Base-by-base conservation (phyloP, 1,140 invertebrate species). In the Parasteatoda tepidariorum region DNA sequence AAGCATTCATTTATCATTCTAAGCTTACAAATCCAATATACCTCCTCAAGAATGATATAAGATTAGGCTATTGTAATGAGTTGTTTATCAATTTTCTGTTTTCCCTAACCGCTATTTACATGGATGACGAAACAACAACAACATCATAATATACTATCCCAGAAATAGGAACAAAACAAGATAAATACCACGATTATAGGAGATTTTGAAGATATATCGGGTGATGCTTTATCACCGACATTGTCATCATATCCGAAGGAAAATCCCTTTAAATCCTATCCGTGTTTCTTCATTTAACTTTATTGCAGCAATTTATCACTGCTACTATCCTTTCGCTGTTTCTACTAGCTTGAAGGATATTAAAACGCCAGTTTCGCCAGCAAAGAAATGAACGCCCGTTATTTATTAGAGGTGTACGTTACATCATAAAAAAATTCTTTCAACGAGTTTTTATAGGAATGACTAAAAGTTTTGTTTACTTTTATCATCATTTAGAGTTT, bases 281-380 rank as follows among this genome's bases (percentile, higher is more conserved):
- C 67, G 67, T 82, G 78, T 82, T 82, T 82, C 78, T 82, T 82
- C 78, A 82, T 82, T 82, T 82, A 82, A 82, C 78, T 82, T 82
- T 82, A 82, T 82, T 82, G 78, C 78, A 13, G 78, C 54, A 61
- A 71, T 82, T 82, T 71, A 82, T 82, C 78, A 70, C 54, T 62
- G 67, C 66, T 41, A 61, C 55, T 22, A 28, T 61, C 54, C 71
- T 38, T 66, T n/a, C 62, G 41, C 75, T 38, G 11, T 41, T 38
- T 28, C 31, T 31, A n/a, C 62, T 30, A 57, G 66, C 75, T 82
- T 70, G 66, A 61, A 70, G 34, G 78, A 61, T 82, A 82, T 82
- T 82, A 82, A 82, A 82, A 82, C 78, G 78, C 71, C 78, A 62
- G 33, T 15, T 64, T 33, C n/a, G 26, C 61, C 26, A 55, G 67